These are phyloP conservation scores for Pentalonia nigronervosa DNA, from an alignment of 1,140 invertebrate genomes.

Conservation along the genomic window DNA sequence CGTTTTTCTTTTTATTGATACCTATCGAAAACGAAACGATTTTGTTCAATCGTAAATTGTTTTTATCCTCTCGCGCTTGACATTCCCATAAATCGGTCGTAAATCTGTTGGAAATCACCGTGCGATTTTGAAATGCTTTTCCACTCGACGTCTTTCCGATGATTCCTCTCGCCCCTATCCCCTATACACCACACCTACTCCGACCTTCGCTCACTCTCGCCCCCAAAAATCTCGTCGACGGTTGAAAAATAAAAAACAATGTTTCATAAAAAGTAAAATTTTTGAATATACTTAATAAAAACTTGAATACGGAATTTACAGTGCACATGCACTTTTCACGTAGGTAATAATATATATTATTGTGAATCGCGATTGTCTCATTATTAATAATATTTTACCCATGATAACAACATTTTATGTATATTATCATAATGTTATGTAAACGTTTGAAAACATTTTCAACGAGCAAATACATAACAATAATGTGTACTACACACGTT, in stretches of 20 bases:
- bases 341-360: not conserved
- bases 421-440: not conserved
- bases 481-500: not conserved
- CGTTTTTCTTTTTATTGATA: conserved; percentile 41
- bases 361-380: not conserved
- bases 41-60: conserved; percentile 42
- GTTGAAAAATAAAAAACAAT: not conserved
- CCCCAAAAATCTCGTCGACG: not conserved
- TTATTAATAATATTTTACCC: not conserved
- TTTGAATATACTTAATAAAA: not conserved
- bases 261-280: not conserved
- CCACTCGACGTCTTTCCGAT: not conserved
- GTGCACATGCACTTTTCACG: not conserved
- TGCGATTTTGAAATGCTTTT: conserved; percentile 1
- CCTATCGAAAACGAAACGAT: conserved; percentile 37
- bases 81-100: conserved; percentile 40
- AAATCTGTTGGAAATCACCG: conserved; percentile 36
- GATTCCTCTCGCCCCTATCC: not conserved
- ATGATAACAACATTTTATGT: not conserved
- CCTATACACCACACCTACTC: too few relatives aligned
- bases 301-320: not conserved
- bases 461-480: not conserved
- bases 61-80: conserved; percentile 33
- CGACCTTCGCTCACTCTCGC: too few relatives aligned
- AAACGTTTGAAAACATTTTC: not conserved